phyloP scores from a whole-genome alignment of 1,140 invertebrate species.

The Lucilia cuprina region DNA sequence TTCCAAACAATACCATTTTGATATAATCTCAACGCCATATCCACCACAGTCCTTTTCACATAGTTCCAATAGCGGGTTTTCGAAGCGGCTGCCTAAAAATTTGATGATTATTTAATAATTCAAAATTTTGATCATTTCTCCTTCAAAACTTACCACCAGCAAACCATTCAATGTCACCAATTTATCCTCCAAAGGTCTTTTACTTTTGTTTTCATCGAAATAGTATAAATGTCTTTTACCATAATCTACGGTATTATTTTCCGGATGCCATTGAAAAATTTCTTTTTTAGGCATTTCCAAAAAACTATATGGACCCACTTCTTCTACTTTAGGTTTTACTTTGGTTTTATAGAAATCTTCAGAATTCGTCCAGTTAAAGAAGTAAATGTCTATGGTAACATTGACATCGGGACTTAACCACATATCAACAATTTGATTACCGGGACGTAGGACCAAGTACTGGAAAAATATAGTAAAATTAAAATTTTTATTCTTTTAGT shows the following conservation, averaged over 20 bases:
- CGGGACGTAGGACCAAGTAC: slow-evolving; percentile 19
- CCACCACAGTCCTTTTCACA: slow-evolving; percentile 66
- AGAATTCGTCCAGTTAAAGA: slow-evolving; percentile 85
- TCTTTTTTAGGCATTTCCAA: slow-evolving; percentile 71
- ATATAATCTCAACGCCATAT: slow-evolving; percentile 65
- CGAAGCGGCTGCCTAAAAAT: slow-evolving; percentile 56
- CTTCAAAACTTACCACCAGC: slow-evolving; percentile 72
- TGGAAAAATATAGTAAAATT: not conserved
- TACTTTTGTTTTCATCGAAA: slow-evolving; percentile 75
- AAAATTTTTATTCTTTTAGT: too few species aligned
- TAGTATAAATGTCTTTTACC: slow-evolving; percentile 76
- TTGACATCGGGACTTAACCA: slow-evolving; percentile 78
- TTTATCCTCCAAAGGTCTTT: slow-evolving; percentile 75
- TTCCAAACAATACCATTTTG: slow-evolving; percentile 67
- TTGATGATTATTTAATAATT: slow-evolving; percentile 65
- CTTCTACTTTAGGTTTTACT: slow-evolving; percentile 69
- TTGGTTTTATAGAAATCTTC: slow-evolving; percentile 64
- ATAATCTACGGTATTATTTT: slow-evolving; percentile 85
- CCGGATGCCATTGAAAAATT: slow-evolving; percentile 72
- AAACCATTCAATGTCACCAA: slow-evolving; percentile 84
- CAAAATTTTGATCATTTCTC: too few species aligned
- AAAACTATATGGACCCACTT: slow-evolving; percentile 77
- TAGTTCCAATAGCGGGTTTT: slow-evolving; percentile 60
- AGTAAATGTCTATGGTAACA: slow-evolving; percentile 75
- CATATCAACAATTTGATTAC: slow-evolving; percentile 53